Evolutionary conservation across 2,888 invertebrate species (phyloP).

Genomic region (Theristus sp.): DNA sequence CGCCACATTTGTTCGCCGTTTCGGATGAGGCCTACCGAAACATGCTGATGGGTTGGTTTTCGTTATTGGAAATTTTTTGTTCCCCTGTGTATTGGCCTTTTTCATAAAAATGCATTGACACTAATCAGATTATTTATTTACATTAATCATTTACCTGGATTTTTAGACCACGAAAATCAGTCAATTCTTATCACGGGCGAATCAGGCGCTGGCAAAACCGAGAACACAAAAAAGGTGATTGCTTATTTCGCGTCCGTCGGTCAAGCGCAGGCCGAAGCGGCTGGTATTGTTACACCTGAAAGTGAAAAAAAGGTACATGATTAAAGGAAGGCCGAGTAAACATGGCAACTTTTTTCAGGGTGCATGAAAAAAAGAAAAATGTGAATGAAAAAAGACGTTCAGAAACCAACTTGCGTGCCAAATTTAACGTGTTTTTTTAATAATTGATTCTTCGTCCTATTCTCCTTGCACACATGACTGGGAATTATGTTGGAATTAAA

Average conservation of each 20-base stretch:
- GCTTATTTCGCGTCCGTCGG: constrained; percentile 71
- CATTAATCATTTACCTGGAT: not conserved
- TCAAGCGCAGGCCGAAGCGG: constrained; percentile 6
- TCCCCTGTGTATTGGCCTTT: too few species aligned
- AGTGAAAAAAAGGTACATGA: not conserved
- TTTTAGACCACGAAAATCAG: constrained; percentile 37
- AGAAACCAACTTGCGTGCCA: too few species aligned
- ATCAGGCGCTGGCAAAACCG: constrained; percentile 99
- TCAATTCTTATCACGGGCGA: constrained; percentile 92
- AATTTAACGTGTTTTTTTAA: too few species aligned
- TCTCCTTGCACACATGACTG: too few species aligned
- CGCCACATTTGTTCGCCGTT: constrained; percentile 97
- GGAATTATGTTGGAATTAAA: too few species aligned
- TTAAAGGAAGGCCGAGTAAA: too few species aligned
- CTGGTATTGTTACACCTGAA: not conserved
- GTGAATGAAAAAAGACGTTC: too few species aligned
- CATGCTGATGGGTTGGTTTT: constrained; percentile 70
- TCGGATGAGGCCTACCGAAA: constrained; percentile 98
- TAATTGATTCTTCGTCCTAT: too few species aligned
- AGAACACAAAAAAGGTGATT: constrained; percentile 99
- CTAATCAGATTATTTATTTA: too few species aligned
- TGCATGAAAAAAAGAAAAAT: too few species aligned
- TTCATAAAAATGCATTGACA: too few species aligned
- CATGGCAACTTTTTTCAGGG: not conserved
- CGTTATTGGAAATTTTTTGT: not conserved